Evolutionary conservation across 2,888 invertebrate genomes (phyloP).

Genomic region (Leptarthrus brevirostris): DNA sequence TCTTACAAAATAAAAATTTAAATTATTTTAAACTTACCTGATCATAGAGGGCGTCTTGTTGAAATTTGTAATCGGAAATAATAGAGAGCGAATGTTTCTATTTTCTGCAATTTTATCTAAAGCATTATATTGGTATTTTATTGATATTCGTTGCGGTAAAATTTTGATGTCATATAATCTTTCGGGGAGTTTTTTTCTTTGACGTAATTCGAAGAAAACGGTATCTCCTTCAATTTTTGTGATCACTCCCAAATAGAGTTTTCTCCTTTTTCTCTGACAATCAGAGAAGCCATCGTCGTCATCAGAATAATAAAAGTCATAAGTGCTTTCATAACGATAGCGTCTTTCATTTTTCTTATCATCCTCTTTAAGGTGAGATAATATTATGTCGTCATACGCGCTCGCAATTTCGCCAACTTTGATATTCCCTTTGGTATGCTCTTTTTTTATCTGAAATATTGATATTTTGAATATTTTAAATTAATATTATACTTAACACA

Average conservation of each 20-base stretch:
- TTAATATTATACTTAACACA: too few species aligned
- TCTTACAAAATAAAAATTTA: too few species aligned
- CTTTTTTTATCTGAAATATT: conserved; percentile 4
- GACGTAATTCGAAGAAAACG: conserved; percentile 36
- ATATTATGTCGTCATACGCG: neutral
- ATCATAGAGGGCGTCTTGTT: neutral
- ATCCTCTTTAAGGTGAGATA: neutral
- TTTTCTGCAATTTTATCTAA: conserved; percentile 56
- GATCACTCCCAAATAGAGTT: neutral
- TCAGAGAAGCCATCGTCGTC: too few species aligned
- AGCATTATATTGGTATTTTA: conserved; percentile 63
- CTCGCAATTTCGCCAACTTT: neutral
- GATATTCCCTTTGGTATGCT: neutral
- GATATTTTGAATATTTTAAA: too few species aligned
- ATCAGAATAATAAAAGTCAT: too few species aligned
- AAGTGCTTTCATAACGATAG: neutral
- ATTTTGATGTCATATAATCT: conserved; percentile 56
- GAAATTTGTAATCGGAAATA: conserved; percentile 45
- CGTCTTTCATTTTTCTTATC: neutral
- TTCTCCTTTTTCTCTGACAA: too few species aligned
- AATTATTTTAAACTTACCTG: conserved; percentile 45
- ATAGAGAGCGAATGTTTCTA: conserved; percentile 9
- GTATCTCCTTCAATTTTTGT: conserved; percentile 24
- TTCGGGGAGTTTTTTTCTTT: neutral
- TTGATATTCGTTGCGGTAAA: conserved; percentile 59